Evolutionary conservation across 2,113 vertebrate genomes (phyloP), one percentile per base, ranked within the genome.

Genomic region (Verasper variegatus): DNA sequence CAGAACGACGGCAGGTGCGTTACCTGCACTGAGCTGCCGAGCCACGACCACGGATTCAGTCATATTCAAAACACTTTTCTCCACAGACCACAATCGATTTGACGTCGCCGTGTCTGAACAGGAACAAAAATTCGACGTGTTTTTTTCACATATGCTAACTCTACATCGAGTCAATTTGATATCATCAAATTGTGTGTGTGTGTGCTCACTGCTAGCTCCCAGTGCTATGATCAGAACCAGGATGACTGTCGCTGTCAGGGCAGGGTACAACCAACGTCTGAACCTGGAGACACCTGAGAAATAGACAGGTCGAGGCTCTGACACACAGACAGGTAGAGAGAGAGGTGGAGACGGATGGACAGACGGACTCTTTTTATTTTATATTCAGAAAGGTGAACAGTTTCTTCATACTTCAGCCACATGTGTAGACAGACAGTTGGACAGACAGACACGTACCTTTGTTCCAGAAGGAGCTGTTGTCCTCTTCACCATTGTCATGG

Each of bases 181-280:
- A 26, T 26, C 26, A 26, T 26, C 26, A 26, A 26, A 26, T 73
- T n/a, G 63, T 74, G 65, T 69, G 52, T 52, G 58, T 26, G 21
- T 1, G 18, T 0, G 3, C 86, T 89, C 78, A 90, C 88, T 87
- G 75, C 21, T 88, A 18, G 89, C 78, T 78, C 89, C 91, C 4
- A 95, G 27, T 1, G 82, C 82, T 3, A 95, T 90, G 68, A 93
- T 89, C 61, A 94, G 71, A 3, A 88, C 6, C 20, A 94, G 49
- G 13, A 93, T 21, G 1, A 91, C 4, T 1, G 81, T 14, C 0
- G 78, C 40, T 0, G 78, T 82, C n/a, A 93, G 23, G 42, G 47
- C 81, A 3, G 86, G 81, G 42, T 89, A 57, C 57, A 86, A 31
- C 72, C 87, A 91, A 4, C 73, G 63, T 13, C 77, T 73, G 82